A percentile compares a stretch with the other conserved stretches of the same genome.
These are phyloP conservation scores for Ranitomeya imitator DNA, from an alignment of 2,113 vertebrate genomes.

Conservation along the genomic window DNA sequence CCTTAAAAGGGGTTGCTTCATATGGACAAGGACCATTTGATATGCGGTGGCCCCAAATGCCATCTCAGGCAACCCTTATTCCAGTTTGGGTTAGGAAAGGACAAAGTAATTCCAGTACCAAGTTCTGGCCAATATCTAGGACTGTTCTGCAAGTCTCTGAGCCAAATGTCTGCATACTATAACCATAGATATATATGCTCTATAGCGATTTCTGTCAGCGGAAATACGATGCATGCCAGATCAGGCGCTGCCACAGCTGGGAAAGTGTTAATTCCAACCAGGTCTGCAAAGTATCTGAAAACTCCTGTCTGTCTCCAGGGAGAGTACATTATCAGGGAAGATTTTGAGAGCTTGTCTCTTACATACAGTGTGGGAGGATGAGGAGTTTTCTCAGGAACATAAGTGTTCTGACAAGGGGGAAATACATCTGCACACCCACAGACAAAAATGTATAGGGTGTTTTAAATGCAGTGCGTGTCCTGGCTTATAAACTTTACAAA, in stretches of 20 bases:
- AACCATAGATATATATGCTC: background rate
- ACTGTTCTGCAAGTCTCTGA: background rate
- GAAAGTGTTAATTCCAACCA: conserved; percentile 32
- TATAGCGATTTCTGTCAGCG: background rate
- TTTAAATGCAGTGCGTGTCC: background rate
- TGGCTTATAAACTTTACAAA: background rate
- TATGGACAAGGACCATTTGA: too few species aligned
- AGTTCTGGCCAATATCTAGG: background rate
- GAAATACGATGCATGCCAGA: background rate
- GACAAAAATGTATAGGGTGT: background rate
- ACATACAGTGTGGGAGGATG: conserved; percentile 35
- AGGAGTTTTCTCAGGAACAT: conserved; percentile 29
- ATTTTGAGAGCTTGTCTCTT: conserved; percentile 31
- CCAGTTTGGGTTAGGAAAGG: background rate
- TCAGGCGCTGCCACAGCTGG: too few species aligned
- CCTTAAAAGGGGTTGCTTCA: too few species aligned
- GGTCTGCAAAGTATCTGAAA: conserved; percentile 20
- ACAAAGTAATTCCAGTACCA: background rate
- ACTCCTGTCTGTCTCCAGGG: conserved; percentile 40
- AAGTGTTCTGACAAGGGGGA: conserved; percentile 27
- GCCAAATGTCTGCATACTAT: background rate
- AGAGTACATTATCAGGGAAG: conserved; percentile 34
- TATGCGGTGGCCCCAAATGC: too few species aligned
- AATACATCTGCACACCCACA: conserved; percentile 13
- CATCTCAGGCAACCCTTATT: too few species aligned